Conservation (phyloP, 2,888 invertebrate species). For the Drosophila kambysellisi region DNA sequence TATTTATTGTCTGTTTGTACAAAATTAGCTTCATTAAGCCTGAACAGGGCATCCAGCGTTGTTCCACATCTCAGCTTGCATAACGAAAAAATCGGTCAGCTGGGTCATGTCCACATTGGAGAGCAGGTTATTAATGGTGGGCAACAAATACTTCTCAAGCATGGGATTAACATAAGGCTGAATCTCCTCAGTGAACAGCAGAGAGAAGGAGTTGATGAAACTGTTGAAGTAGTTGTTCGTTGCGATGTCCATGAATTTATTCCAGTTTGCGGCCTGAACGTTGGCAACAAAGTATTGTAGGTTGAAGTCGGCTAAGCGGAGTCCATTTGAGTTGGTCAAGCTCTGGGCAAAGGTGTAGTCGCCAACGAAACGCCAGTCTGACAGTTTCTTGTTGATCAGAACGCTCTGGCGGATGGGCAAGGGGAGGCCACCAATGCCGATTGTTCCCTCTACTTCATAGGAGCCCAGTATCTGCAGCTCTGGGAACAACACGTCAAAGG, state of each 20-base stretch:
- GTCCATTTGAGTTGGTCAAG: constrained; percentile 42
- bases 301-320: constrained; percentile 59
- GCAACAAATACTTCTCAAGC: constrained; percentile 27
- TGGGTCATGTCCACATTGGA: constrained; percentile 33
- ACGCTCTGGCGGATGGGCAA: constrained; percentile 43
- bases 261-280: constrained; percentile 57
- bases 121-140: constrained; percentile 49
- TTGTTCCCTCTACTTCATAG: constrained; percentile 49
- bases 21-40: neutral
- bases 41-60: neutral
- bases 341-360: constrained; percentile 48
- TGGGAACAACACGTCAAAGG: constrained; percentile 66
- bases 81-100: constrained; percentile 10
- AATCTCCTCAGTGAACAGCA: constrained; percentile 56
- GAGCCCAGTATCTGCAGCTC: constrained; percentile 67
- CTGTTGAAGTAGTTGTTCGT: constrained; percentile 69
- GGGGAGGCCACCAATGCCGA: constrained; percentile 48
- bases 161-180: constrained; percentile 37
- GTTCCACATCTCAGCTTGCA: constrained; percentile 38
- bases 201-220: constrained; percentile 35
- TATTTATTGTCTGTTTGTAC: no score
- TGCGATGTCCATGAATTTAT: constrained; percentile 65
- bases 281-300: constrained; percentile 59
- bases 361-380: constrained; percentile 60
- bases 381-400: constrained; percentile 58